phyloP scores from a whole-genome alignment of 2,888 invertebrate genomes.

The Hirudinaria manillensis region DNA sequence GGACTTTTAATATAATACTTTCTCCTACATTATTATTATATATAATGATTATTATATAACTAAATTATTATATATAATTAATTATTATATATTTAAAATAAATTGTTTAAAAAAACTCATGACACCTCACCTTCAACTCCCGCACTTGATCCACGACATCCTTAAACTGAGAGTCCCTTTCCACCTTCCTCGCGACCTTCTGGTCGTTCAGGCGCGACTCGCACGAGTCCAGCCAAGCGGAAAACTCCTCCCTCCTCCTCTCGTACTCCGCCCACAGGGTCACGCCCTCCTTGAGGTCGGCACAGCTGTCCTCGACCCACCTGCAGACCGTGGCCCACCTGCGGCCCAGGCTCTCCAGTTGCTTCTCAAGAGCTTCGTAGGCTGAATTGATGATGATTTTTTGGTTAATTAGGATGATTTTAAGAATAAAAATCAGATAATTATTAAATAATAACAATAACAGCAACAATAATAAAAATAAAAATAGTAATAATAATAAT shows the following conservation, averaged over 20 bases:
- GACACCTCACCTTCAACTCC: constrained; percentile 61
- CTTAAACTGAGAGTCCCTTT: constrained; percentile 46
- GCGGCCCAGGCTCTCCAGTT: constrained; percentile 72
- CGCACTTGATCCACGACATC: constrained; percentile 63
- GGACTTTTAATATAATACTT: no score
- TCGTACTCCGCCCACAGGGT: constrained; percentile 57
- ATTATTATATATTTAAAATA: no score
- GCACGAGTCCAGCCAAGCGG: constrained; percentile 65
- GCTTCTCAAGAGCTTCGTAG: constrained; percentile 72
- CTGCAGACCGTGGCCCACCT: constrained; percentile 79
- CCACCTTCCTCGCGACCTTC: constrained; percentile 61
- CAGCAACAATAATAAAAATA: not conserved
- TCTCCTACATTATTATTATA: no score
- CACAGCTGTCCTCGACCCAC: constrained; percentile 68
- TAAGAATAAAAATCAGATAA: no score
- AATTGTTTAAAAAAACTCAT: no score
- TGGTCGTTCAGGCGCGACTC: constrained; percentile 65
- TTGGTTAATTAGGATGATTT: no score
- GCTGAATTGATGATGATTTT: constrained; percentile 47
- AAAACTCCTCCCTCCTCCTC: constrained; percentile 61
- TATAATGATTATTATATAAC: not conserved
- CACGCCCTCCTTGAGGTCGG: constrained; percentile 60
- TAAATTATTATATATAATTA: no score
- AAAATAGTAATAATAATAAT: constrained; percentile 2
- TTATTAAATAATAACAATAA: not conserved